Percentiles rank a stretch among this genome's conserved stretches.
These are phyloP conservation scores for Neoaliturus tenellus DNA, from an alignment of 2,888 invertebrate species.

Conservation along the genomic window DNA sequence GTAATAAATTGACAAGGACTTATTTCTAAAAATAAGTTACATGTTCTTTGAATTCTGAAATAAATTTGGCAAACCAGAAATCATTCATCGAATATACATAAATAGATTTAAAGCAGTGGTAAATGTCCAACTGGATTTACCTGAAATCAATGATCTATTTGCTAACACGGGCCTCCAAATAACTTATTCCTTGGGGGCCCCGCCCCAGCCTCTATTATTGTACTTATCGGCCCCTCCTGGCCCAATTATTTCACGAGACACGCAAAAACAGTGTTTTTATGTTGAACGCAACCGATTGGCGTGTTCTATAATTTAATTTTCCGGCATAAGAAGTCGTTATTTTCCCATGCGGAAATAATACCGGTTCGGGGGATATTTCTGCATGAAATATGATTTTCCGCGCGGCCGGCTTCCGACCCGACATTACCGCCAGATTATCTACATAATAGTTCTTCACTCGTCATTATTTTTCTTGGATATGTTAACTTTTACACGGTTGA, in stretches of 20 bases:
- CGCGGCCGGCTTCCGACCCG: neutral
- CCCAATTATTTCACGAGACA: neutral
- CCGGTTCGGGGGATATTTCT: slow-evolving; percentile 13
- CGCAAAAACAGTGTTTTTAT: slow-evolving; percentile 7
- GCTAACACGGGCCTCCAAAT: too few relatives aligned
- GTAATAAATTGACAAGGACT: too few relatives aligned
- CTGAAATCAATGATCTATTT: too few relatives aligned
- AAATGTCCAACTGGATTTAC: too few relatives aligned
- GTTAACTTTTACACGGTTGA: neutral
- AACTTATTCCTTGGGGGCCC: too few relatives aligned
- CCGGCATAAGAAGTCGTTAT: slow-evolving; percentile 20
- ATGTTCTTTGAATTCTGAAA: too few relatives aligned
- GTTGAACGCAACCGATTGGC: neutral
- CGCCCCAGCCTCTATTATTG: neutral
- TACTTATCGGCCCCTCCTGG: neutral
- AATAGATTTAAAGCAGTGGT: too few relatives aligned
- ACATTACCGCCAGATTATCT: neutral
- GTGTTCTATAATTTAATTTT: slow-evolving; percentile 39
- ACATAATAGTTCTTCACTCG: neutral
- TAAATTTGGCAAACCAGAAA: too few relatives aligned
- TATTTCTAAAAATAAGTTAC: too few relatives aligned
- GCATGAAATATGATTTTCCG: slow-evolving; percentile 45
- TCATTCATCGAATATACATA: too few relatives aligned
- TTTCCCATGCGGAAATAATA: slow-evolving; percentile 29
- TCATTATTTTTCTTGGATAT: neutral